Evolutionary conservation across 1,140 invertebrate species (phyloP), one percentile per base, ranked within the genome.

Genomic region (Drosophila nebulosa): DNA sequence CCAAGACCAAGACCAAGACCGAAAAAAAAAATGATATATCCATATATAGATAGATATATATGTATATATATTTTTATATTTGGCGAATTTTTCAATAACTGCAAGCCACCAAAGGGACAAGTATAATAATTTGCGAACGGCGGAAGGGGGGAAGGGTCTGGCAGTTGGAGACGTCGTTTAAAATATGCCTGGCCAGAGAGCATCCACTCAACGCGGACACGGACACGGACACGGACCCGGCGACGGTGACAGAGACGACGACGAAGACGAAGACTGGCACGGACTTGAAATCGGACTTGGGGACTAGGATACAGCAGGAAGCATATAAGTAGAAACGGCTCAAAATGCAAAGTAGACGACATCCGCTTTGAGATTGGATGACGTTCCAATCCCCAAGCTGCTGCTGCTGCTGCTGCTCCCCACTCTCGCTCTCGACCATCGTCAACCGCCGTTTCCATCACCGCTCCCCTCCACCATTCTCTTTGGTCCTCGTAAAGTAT

Each of bases 271-370:
- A 72, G 64, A 77, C 59, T 53, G 39, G 60, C 59, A 18, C 14
- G 7, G 69, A 72, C 67, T 52, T 59, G 65, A 61, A 32, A 52
- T 56, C 18, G 66, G 59, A 60, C 81, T 70, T 76, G 68, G 26
- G 51, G 27, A 53, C 52, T 55, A 55, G 52, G 26, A 32, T 27
- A 36, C 64, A 77, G 70, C 84, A 88, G 83, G 84, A 88, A 86
- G 83, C 83, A 83, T 71, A 88, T 86, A 88, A 86, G 83, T 88
- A 83, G 79, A 88, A 74, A 89, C 84, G 79, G 83, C 83, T 88
- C 83, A 88, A 88, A 86, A 88, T 88, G 83, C 83, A 88, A 88
- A 88, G 83, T 88, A 88, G 84, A 88, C 84, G 83, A 88, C 83
- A 88, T 88, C 83, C 83, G 83, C 83, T 88, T 89, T 88, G 75